A percentile compares a stretch with the other conserved stretches of the same genome.
Evolutionary conservation across 2,888 invertebrate species (phyloP).

Genomic region (Stenodera caucasica): DNA sequence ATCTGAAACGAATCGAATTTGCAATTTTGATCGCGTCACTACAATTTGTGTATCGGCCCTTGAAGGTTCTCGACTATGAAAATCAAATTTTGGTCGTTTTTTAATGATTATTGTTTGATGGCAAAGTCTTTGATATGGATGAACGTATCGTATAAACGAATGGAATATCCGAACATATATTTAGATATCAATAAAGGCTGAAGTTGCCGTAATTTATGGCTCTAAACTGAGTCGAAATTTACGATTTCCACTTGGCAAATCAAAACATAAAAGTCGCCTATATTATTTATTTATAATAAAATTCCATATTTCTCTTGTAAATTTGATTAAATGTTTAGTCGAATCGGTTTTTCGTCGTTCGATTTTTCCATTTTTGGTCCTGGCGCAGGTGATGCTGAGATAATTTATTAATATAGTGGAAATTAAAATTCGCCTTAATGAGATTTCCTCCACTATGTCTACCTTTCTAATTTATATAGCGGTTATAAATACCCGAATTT

Average conservation of each 20-base stretch:
- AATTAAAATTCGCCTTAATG: slow-evolving; percentile 5
- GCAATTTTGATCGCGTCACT: background rate
- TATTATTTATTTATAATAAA: no score
- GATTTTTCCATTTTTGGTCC: background rate
- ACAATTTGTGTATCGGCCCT: no score
- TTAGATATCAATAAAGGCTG: slow-evolving; percentile 42
- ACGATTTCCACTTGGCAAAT: slow-evolving; percentile 42
- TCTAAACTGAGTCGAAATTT: slow-evolving; percentile 40
- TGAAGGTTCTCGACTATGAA: no score
- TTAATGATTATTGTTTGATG: no score
- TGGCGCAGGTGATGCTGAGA: background rate
- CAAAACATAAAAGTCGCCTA: no score
- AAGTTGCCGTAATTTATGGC: slow-evolving; percentile 43
- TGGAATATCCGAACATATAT: slow-evolving; percentile 36
- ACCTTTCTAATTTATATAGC: slow-evolving; percentile 14
- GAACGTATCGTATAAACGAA: background rate
- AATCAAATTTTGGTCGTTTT: no score
- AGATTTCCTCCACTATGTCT: slow-evolving; percentile 4
- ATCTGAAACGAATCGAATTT: background rate
- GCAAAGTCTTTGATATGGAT: no score
- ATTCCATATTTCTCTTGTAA: no score
- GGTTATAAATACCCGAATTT: slow-evolving; percentile 21
- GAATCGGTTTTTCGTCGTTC: background rate
- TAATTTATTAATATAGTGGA: slow-evolving; percentile 1
- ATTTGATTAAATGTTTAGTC: no score